Conservation (phyloP, 2,797 vertebrate species). For the Vipera ursinii region DNA sequence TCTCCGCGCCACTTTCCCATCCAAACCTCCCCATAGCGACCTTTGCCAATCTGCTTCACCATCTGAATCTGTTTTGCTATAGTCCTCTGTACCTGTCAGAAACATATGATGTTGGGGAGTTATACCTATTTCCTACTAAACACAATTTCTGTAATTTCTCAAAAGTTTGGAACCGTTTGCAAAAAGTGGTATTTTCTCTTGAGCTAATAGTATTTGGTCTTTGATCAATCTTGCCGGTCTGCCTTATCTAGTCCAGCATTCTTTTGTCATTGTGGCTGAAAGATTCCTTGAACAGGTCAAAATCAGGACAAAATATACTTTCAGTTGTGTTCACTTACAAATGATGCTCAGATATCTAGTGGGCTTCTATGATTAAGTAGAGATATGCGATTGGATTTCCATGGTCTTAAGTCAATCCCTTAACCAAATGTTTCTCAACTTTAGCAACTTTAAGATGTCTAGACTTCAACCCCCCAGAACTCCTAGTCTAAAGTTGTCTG, state of each 20-base stretch:
- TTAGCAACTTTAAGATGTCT: not conserved
- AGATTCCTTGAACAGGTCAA: not conserved
- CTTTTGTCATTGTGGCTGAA: not conserved
- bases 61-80: slow-evolving; percentile 99
- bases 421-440: not conserved
- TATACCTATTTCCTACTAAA: not conserved
- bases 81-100: slow-evolving; percentile 89
- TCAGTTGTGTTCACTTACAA: not conserved
- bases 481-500: not conserved
- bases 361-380: not conserved
- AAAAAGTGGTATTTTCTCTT: not conserved
- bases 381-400: not conserved
- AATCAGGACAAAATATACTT: not conserved
- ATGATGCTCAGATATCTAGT: not conserved
- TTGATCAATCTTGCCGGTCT: not conserved
- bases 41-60: slow-evolving; percentile 97
- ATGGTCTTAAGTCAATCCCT: not conserved
- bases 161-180: not conserved
- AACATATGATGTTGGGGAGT: slow-evolving; percentile 19
- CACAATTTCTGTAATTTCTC: not conserved
- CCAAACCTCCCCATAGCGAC: slow-evolving; percentile 96
- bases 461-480: not conserved
- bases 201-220: not conserved
- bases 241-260: not conserved
- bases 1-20: slow-evolving; percentile 97